A percentile compares a stretch with the other conserved stretches of the same genome.
phyloP scores from a whole-genome alignment of 2,797 vertebrate genomes.

The Gadopsis marmoratus region DNA sequence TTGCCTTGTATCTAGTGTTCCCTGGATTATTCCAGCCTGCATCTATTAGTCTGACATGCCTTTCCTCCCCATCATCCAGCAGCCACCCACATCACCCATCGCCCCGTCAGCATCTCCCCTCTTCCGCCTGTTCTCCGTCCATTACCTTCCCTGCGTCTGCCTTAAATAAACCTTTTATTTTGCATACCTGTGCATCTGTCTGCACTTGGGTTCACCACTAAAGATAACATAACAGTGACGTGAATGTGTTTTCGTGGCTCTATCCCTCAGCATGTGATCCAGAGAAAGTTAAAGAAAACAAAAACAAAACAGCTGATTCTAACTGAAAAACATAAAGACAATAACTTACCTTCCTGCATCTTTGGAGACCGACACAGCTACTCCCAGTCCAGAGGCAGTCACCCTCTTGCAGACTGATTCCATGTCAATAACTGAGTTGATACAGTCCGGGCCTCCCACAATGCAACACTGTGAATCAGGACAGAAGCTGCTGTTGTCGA shows the following conservation, averaged over 20 bases:
- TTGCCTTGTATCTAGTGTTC: too few species aligned
- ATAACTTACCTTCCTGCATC: slow-evolving; percentile 93
- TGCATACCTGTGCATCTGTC: too few species aligned
- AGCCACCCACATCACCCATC: too few species aligned
- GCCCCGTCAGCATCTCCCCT: too few species aligned
- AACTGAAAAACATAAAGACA: not conserved
- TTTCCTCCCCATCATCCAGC: too few species aligned
- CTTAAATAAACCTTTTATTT: too few species aligned
- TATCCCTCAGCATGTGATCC: not conserved
- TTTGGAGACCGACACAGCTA: slow-evolving; percentile 92
- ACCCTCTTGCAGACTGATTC: slow-evolving; percentile 90
- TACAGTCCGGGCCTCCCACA: slow-evolving; percentile 93
- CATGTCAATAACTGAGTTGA: slow-evolving; percentile 95
- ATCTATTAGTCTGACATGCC: too few species aligned
- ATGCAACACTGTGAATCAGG: slow-evolving; percentile 93
- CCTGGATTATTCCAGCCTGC: too few species aligned
- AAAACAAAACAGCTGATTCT: not conserved
- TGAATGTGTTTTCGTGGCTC: not conserved
- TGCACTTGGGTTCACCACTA: too few species aligned
- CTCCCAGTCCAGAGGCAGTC: slow-evolving; percentile 87
- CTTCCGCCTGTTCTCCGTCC: too few species aligned
- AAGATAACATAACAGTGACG: too few species aligned
- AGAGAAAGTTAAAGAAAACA: not conserved
- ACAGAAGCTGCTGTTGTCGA: slow-evolving; percentile 95
- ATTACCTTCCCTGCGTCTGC: too few species aligned